Evolutionary conservation across 1,140 invertebrate genomes (phyloP).

Genomic region (Zophobas atratus): DNA sequence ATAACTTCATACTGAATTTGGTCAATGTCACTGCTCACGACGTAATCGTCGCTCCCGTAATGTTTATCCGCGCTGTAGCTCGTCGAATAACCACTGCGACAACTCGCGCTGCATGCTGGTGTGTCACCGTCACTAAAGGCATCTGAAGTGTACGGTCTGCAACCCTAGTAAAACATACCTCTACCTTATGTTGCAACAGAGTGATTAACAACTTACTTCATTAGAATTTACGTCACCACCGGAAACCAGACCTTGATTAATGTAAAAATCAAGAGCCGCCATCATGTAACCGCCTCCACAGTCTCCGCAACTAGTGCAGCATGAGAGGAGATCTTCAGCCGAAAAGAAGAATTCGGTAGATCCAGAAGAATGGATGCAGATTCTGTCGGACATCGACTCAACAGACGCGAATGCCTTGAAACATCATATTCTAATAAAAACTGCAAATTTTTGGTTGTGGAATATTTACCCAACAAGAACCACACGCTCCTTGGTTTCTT

Average conservation of each 20-base stretch:
- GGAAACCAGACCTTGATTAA: constrained; percentile 81
- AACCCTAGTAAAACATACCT: constrained; percentile 72
- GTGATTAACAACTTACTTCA: constrained; percentile 73
- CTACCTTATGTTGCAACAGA: background rate
- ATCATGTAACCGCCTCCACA: constrained; percentile 84
- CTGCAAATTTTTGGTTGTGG: constrained; percentile 72
- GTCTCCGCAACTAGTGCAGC: constrained; percentile 88
- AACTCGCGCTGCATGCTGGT: constrained; percentile 74
- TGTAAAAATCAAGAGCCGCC: constrained; percentile 77
- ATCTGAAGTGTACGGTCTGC: constrained; percentile 78
- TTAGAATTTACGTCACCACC: constrained; percentile 84
- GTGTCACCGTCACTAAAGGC: constrained; percentile 87
- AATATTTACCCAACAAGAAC: constrained; percentile 44
- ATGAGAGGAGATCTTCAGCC: constrained; percentile 88
- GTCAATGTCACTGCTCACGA: background rate
- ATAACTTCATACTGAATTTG: constrained; percentile 89
- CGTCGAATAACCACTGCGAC: constrained; percentile 64
- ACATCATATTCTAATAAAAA: constrained; percentile 74
- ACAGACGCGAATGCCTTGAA: constrained; percentile 50
- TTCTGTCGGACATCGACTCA: constrained; percentile 84
- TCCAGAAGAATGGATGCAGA: constrained; percentile 86
- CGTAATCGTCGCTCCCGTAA: constrained; percentile 53
- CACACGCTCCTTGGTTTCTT: constrained; percentile 32
- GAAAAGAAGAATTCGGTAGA: constrained; percentile 83
- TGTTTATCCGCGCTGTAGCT: constrained; percentile 16